Evolutionary conservation across 2,113 vertebrate species (phyloP), one percentile per base, ranked within the genome.

Genomic region (Oncorhynchus nerka): DNA sequence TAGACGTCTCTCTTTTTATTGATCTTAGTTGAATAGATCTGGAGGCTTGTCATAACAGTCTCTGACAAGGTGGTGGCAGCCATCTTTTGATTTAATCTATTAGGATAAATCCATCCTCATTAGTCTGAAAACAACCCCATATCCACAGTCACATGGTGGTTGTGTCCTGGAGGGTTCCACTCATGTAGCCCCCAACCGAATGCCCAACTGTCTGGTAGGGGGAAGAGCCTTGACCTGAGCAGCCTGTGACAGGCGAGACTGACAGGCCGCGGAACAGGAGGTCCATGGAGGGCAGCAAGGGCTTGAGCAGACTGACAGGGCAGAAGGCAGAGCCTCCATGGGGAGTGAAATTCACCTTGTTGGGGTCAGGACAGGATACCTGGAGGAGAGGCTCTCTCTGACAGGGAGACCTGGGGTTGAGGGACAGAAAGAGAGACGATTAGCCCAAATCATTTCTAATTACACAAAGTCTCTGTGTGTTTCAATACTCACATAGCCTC

Each of bases 331-430:
- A 97, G 78, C 94, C 96, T 0, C 96, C 96, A 1, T 93, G 81
- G 4, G 96, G 95, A 80, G 93, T 96, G 92, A 98, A 98, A 86
- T 97, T 97, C 39, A 98, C 96, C 91, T 97, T 98, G 93, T 97
- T 97, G 84, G 95, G 96, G 82, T 97, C 97, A 0, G 97, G n/a
- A 87, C 96, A 96, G 85, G 95, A 59, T 20, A 39, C 20, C 66
- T 51, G 20, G 19, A 97, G 84, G 94, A 94, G 74, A 89, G 67
- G 78, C 90, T 83, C 65, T 92, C 85, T 24, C 2, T 6, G 89
- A 71, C 74, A 91, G 85, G 0, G 87, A 88, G 2, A 92, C 85
- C 39, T 82, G 72, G 71, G 90, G 82, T 71, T 95, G 83, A 74
- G 71, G 70, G 77, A 20, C 82, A 12, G 75, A 7, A 80, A 2